Conservation (phyloP, 2,113 vertebrate species). For the Oryzias curvinotus region DNA sequence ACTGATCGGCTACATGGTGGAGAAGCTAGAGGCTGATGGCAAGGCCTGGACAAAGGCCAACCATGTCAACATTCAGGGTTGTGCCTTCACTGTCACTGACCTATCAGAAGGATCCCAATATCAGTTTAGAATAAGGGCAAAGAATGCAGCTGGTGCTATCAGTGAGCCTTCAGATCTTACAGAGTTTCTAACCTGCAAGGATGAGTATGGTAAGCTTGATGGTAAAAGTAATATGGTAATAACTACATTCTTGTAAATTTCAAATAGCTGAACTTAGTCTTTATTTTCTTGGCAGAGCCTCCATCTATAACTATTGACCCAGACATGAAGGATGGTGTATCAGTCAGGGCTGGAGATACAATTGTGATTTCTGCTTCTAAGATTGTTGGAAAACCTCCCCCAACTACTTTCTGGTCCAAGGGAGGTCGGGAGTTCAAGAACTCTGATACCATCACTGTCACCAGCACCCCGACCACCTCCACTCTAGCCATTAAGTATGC, state of each 20-base stretch:
- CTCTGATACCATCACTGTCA: slow-evolving; percentile 88
- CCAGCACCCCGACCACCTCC: slow-evolving; percentile 89
- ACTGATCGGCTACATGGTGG: slow-evolving; percentile 92
- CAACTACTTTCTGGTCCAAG: slow-evolving; percentile 92
- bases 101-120: slow-evolving; percentile 89
- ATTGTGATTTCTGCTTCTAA: slow-evolving; percentile 90
- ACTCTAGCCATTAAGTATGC: slow-evolving; percentile 91
- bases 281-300: slow-evolving; percentile 81
- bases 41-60: slow-evolving; percentile 97
- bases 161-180: slow-evolving; percentile 92
- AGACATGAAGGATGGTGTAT: slow-evolving; percentile 91
- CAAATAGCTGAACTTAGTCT: background rate
- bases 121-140: slow-evolving; percentile 95
- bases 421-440: slow-evolving; percentile 92
- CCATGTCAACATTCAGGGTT: slow-evolving; percentile 92
- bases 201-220: slow-evolving; percentile 90
- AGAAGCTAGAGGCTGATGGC: slow-evolving; percentile 88
- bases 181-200: slow-evolving; percentile 89
- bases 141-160: slow-evolving; percentile 92
- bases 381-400: slow-evolving; percentile 94
- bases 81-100: slow-evolving; percentile 93
- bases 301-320: slow-evolving; percentile 92
- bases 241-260: background rate
- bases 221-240: background rate
- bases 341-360: slow-evolving; percentile 90